phyloP scores from a whole-genome alignment of 1,140 invertebrate genomes.

The Tenebrio molitor region DNA sequence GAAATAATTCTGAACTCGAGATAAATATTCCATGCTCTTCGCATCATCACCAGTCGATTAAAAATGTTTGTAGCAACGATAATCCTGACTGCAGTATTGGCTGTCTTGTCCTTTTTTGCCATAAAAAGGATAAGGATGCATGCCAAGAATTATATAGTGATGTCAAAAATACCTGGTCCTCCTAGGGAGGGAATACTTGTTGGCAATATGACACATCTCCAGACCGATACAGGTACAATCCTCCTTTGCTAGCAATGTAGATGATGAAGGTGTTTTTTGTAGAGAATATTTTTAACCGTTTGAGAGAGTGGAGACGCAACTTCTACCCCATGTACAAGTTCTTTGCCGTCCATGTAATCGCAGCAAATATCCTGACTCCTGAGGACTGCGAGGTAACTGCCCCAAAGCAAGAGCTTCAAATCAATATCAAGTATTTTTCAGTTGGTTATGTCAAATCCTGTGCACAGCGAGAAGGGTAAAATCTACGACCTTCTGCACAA shows the following conservation, averaged over 20 bases:
- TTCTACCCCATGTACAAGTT: background rate
- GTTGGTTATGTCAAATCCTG: constrained; percentile 1
- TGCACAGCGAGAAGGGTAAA: background rate
- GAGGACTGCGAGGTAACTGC: constrained; percentile 69
- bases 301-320: background rate
- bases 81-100: background rate
- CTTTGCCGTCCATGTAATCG: background rate
- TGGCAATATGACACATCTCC: background rate
- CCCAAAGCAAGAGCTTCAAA: constrained; percentile 77
- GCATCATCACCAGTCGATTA: no score
- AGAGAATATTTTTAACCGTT: background rate
- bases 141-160: background rate
- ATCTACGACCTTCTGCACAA: constrained; percentile 56
- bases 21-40: no score
- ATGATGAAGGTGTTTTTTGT: background rate
- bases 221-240: background rate
- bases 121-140: background rate
- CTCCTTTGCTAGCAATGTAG: background rate
- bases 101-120: background rate
- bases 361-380: background rate
- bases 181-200: background rate
- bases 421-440: constrained; percentile 78
- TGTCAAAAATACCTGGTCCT: background rate
- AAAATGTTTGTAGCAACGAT: background rate
- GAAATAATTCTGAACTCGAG: no score